phyloP scores from a whole-genome alignment of 2,888 invertebrate species.

The Athetis lepigone region DNA sequence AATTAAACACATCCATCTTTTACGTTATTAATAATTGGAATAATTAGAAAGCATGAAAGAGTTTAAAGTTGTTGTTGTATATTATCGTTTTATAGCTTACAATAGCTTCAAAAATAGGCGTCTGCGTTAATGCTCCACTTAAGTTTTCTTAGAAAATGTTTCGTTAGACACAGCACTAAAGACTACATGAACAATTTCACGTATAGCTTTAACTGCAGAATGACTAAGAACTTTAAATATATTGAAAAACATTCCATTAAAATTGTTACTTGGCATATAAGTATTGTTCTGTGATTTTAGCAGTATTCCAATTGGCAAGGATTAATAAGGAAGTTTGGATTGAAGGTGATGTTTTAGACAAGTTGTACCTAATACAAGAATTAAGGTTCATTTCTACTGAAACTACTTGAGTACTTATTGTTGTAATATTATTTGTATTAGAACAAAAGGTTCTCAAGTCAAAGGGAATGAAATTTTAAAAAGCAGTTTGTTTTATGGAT shows the following conservation, averaged over 20 bases:
- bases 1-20: no score
- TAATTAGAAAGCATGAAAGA: no score
- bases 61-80: background rate
- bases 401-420: no score
- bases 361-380: background rate
- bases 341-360: background rate
- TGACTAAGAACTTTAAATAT: constrained; percentile 27
- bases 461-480: no score
- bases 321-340: constrained; percentile 20
- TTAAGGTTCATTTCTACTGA: background rate
- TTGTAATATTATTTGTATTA: no score
- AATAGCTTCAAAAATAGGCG: background rate
- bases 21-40: no score
- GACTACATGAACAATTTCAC: constrained; percentile 24
- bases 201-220: constrained; percentile 19
- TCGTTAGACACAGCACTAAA: constrained; percentile 20
- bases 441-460: no score
- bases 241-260: constrained; percentile 20
- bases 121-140: background rate
- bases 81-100: background rate
- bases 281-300: constrained; percentile 40
- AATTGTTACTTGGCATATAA: constrained; percentile 4
- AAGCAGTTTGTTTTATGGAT: no score
- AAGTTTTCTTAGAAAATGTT: constrained; percentile 2
- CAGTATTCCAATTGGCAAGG: constrained; percentile 15